Evolutionary conservation across 2,797 vertebrate genomes (phyloP).

Genomic region (Pangasius krempfi): DNA sequence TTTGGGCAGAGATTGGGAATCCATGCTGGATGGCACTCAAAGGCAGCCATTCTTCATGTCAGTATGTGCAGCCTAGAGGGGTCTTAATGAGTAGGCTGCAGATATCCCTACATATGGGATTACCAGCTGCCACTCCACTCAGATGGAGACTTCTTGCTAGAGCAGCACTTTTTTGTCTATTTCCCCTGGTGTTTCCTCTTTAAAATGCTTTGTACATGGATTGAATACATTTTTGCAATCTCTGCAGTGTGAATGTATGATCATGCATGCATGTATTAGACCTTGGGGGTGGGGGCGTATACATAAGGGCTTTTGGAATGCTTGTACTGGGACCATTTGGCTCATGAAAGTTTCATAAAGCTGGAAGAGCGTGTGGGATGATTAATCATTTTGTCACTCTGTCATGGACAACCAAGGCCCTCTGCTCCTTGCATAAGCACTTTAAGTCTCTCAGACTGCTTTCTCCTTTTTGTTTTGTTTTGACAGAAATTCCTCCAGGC

Average conservation of each 20-base stretch:
- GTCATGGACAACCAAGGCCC: slow-evolving; percentile 52
- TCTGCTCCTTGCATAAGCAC: slow-evolving; percentile 53
- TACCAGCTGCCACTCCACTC: slow-evolving; percentile 59
- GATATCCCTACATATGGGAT: slow-evolving; percentile 61
- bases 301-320: slow-evolving; percentile 53
- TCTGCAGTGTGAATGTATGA: slow-evolving; percentile 42
- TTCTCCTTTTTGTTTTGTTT: slow-evolving; percentile 41
- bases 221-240: slow-evolving; percentile 54
- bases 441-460: slow-evolving; percentile 44
- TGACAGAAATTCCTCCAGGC: slow-evolving; percentile 85
- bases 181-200: slow-evolving; percentile 44
- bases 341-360: slow-evolving; percentile 66
- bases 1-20: slow-evolving; percentile 53
- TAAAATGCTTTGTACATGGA: slow-evolving; percentile 52
- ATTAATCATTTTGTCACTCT: slow-evolving; percentile 64
- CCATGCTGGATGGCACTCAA: slow-evolving; percentile 41
- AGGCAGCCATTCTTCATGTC: slow-evolving; percentile 51
- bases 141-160: slow-evolving; percentile 51
- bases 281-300: slow-evolving; percentile 29
- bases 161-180: slow-evolving; percentile 49
- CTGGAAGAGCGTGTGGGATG: slow-evolving; percentile 52
- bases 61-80: slow-evolving; percentile 47
- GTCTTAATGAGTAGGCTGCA: slow-evolving; percentile 60
- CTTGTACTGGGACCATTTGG: slow-evolving; percentile 56
- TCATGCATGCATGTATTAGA: slow-evolving; percentile 34